phyloP scores from a whole-genome alignment of 2,888 invertebrate species.

The Volucella inflata region DNA sequence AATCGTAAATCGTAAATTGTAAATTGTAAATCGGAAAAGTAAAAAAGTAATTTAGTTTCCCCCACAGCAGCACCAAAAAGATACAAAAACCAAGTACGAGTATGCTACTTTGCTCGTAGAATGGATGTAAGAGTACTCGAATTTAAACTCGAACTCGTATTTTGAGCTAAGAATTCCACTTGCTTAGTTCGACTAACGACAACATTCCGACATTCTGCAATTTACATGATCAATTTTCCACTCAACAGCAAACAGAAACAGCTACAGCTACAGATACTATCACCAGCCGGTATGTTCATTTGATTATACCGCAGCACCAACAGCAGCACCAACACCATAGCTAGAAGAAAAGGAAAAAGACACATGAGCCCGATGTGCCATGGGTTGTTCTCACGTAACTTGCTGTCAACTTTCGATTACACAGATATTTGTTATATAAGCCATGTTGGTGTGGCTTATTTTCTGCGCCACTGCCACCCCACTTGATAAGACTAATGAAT shows the following conservation, averaged over 20 bases:
- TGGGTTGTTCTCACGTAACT: constrained; percentile 71
- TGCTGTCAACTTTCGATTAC: constrained; percentile 72
- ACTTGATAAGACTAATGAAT: constrained; percentile 63
- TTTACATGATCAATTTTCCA: constrained; percentile 71
- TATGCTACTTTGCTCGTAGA: not conserved
- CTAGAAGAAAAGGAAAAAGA: constrained; percentile 11
- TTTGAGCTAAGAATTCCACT: constrained; percentile 58
- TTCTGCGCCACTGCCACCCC: constrained; percentile 24
- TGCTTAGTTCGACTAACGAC: constrained; percentile 54
- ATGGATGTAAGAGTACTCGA: not conserved
- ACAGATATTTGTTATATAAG: constrained; percentile 69
- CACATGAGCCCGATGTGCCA: constrained; percentile 42
- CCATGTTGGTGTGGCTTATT: constrained; percentile 14
- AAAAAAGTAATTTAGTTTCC: constrained; percentile 5
- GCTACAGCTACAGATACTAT: constrained; percentile 22
- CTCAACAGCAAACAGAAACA: constrained; percentile 37
- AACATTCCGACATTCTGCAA: constrained; percentile 55
- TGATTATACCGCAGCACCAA: constrained; percentile 42
- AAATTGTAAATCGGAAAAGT: constrained; percentile 18
- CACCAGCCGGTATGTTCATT: constrained; percentile 61
- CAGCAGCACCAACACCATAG: too few relatives aligned
- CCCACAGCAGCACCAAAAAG: constrained; percentile 1
- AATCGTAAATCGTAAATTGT: too few relatives aligned
- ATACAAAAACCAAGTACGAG: not conserved
- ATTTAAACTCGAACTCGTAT: constrained; percentile 11